These are phyloP conservation scores for Anthopleura xanthogrammica DNA, from an alignment of 92 coral and sea anemone genomes.

Conservation along the genomic window DNA sequence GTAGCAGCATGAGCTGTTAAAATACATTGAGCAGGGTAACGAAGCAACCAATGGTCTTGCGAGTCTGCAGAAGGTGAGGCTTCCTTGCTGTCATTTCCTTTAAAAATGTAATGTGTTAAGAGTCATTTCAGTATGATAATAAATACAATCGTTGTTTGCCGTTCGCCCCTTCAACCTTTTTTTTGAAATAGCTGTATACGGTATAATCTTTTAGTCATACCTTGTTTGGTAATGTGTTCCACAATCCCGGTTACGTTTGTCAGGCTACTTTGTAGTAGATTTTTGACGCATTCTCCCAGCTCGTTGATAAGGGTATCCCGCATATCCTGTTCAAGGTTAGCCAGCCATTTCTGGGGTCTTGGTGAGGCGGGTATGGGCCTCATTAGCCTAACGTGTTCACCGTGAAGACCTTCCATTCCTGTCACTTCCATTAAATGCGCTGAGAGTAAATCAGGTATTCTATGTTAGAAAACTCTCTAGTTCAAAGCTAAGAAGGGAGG, in stretches of 20 bases:
- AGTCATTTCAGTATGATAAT: no score
- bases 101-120: neutral
- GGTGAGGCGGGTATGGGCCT: slow-evolving; percentile 73
- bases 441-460: slow-evolving; percentile 16
- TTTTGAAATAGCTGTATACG: slow-evolving; percentile 4
- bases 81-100: neutral
- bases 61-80: neutral
- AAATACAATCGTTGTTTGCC: no score
- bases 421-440: slow-evolving; percentile 91
- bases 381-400: slow-evolving; percentile 65
- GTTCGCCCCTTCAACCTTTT: no score
- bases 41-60: slow-evolving; percentile 45
- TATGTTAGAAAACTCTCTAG: neutral
- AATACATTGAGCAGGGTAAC: slow-evolving; percentile 83
- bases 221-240: slow-evolving; percentile 27
- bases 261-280: slow-evolving; percentile 31
- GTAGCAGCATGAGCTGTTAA: slow-evolving; percentile 68
- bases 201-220: slow-evolving; percentile 15
- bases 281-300: slow-evolving; percentile 68
- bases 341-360: slow-evolving; percentile 84
- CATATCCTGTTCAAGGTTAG: slow-evolving; percentile 74
- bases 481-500: neutral
- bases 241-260: slow-evolving; percentile 33
- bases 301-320: slow-evolving; percentile 64
- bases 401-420: slow-evolving; percentile 71